phyloP scores from a whole-genome alignment of 2,888 invertebrate species.

The Fragum fragum region DNA sequence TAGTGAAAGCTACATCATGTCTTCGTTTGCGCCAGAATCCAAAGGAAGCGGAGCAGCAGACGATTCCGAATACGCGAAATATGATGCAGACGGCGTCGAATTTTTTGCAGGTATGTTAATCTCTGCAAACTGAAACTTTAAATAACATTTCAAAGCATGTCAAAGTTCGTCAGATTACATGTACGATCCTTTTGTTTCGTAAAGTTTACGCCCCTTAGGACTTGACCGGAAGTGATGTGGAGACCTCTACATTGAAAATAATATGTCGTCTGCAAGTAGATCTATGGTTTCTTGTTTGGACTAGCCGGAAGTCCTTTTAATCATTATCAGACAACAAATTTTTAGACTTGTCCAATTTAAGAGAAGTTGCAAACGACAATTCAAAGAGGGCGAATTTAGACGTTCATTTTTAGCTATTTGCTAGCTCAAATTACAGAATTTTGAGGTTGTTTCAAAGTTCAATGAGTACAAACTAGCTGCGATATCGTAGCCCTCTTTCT shows the following conservation, averaged over 20 bases:
- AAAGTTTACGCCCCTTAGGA: not conserved
- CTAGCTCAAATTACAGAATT: too few species aligned
- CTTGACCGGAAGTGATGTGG: not conserved
- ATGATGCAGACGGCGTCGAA: slow-evolving; percentile 72
- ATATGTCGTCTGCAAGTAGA: not conserved
- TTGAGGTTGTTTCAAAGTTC: too few species aligned
- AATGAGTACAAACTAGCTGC: too few species aligned
- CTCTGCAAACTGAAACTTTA: not conserved
- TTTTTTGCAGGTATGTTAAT: slow-evolving; percentile 76
- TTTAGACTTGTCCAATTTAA: slow-evolving; percentile 4
- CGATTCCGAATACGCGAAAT: slow-evolving; percentile 61
- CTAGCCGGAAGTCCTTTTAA: not conserved
- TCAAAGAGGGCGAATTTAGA: too few species aligned
- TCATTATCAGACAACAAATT: not conserved
- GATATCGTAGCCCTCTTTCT: too few species aligned
- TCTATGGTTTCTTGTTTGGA: too few species aligned
- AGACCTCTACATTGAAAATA: not conserved
- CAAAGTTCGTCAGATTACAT: too few species aligned
- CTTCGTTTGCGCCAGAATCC: slow-evolving; percentile 80
- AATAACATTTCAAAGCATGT: too few species aligned
- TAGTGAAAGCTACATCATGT: slow-evolving; percentile 65
- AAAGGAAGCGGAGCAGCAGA: slow-evolving; percentile 43
- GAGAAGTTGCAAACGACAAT: too few species aligned
- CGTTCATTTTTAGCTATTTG: too few species aligned
- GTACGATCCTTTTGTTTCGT: not conserved